Percentiles rank a stretch among this genome's conserved stretches.
These are phyloP conservation scores for Saimiri boliviensis DNA, from an alignment of 2,113 vertebrate genomes.

Conservation along the genomic window DNA sequence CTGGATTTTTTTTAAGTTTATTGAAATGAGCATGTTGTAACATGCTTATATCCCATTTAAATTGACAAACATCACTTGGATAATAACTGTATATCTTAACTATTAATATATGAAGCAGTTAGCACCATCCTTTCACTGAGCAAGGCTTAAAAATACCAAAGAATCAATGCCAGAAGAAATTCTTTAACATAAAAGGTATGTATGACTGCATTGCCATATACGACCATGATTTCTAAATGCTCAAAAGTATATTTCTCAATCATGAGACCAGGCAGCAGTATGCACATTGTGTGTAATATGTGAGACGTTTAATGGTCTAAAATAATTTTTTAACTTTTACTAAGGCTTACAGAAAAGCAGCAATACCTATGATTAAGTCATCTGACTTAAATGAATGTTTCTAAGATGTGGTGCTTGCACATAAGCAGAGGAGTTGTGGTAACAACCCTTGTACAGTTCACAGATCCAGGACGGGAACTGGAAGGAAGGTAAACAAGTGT, in stretches of 20 bases:
- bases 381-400: not conserved
- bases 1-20: not conserved
- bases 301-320: not conserved
- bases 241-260: not conserved
- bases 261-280: not conserved
- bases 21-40: conserved; percentile 14
- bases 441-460: not conserved
- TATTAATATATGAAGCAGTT: not conserved
- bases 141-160: conserved; percentile 14
- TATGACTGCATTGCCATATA: not conserved
- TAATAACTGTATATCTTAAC: conserved; percentile 26
- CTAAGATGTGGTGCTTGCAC: not conserved
- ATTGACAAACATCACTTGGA: not conserved
- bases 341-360: not conserved
- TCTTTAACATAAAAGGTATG: not conserved
- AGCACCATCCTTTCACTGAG: not conserved
- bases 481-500: not conserved
- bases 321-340: not conserved
- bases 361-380: not conserved
- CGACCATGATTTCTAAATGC: not conserved
- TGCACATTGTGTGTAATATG: not conserved
- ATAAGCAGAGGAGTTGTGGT: not conserved
- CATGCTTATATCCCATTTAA: not conserved
- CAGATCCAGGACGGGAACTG: not conserved
- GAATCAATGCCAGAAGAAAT: not conserved